Base-by-base conservation (phyloP, 2,797 vertebrate genomes). In the Synaphobranchus kaupii region DNA sequence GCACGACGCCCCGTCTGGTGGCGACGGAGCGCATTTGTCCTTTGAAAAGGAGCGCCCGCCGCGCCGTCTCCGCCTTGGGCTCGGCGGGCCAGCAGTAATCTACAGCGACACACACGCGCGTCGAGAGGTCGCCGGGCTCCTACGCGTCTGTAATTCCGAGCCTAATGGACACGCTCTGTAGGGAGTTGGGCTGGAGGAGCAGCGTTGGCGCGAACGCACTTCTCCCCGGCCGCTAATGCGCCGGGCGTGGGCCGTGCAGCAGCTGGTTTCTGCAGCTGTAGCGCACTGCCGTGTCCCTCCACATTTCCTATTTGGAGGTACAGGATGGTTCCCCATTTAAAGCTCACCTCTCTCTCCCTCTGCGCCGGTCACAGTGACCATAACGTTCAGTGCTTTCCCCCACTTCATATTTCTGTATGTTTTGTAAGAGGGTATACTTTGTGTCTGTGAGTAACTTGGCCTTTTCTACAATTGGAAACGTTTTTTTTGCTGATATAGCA, bases 111-210 rank as follows among this genome's bases (percentile, higher is more conserved):
- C 56, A 34, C 17, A 22, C 39, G 22, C 17, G n/a, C n/a, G n/a
- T n/a, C 39, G 50, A 6, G 52, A 86, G 84, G 84, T 82, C 60
- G 44, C 13, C 15, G 22, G 56, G 34, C 22, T 78, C n/a, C 44
- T 28, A 10, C 13, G n/a, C 22, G 44, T 25, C 58, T 58, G 54
- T 13, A 73, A 86, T 28, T 6, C 48, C 9, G 47, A 84, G 22
- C 31, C 81, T 84, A 78, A 86, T 86, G 58, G 86, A 68, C 66
- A 48, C 54, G 13, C 78, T 34, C 39, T 39, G 48, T 52, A 20
- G 17, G n/a, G 83, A 66, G 84, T 25, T 17, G 44, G 20, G 15
- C 8, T 39, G 28, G 17, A 13, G 48, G 17, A 76, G 48, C 17
- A n/a, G 28, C 81, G 20, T 34, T 39, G 47, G 44, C 76, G 47